Evolutionary conservation across 1,140 invertebrate species (phyloP), one percentile per base, ranked within the genome.

Genomic region (Drosophila equinoxialis): DNA sequence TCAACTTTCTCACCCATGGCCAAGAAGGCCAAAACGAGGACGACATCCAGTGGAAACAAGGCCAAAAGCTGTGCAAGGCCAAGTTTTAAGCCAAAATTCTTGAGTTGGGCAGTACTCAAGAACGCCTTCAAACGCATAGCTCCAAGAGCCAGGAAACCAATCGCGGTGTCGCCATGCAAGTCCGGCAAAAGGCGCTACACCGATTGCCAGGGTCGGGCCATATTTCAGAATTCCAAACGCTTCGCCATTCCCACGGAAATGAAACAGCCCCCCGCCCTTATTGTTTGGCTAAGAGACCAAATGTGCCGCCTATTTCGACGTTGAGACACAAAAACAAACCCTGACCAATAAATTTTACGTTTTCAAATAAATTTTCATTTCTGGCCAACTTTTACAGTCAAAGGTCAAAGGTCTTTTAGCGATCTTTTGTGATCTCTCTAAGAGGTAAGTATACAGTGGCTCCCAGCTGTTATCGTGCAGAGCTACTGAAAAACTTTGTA

Each of bases 231-330:
- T 10, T 79, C 74, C 0, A 78, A 75, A 8, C 77, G 87, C 3
- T 82, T 77, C 41, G 75, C 83, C 14, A 77, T 90, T 3, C 81
- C 90, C 45, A 79, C 70, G 3, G 90, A 91, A 59, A 90, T 91
- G 86, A 91, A 90, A 48, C 76, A 89, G 35, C 90, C 90, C 8
- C 90, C 90, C 6, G 65, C 81, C 0, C 65, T 81, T 54, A 1
- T 86, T 11, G 6, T 90, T 20, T 90, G 79, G 75, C 3, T 90
- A 23, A 61, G 65, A 6, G 69, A 79, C 1, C 1, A 54, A 4
- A 5, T 76, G 3, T 23, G 14, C 11, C 60, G 60, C 8, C 20
- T 68, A 57, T n/a, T 60, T 45, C 17, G 61, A 48, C 37, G 26
- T 33, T 64, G 20, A 14, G 6, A 51, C 14, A 20, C 5, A 30